These are phyloP conservation scores for Botia almorhae DNA, from an alignment of 2,797 vertebrate genomes.

Conservation along the genomic window DNA sequence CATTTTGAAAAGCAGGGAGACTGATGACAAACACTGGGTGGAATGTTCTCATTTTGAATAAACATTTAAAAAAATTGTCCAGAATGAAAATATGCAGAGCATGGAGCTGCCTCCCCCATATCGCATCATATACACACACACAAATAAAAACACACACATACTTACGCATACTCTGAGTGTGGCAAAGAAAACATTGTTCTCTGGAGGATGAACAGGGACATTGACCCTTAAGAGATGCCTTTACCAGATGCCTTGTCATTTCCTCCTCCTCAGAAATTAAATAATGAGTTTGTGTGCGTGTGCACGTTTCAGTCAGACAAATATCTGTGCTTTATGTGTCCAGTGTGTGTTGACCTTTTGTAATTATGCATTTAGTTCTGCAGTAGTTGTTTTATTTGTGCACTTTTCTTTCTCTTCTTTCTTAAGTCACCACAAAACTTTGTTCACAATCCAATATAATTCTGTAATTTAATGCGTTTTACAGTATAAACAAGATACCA, in stretches of 20 bases:
- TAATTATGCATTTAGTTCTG: neutral
- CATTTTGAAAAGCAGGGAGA: constrained; percentile 71
- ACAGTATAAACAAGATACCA: too few species aligned
- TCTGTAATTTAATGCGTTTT: too few species aligned
- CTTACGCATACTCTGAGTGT: constrained; percentile 43
- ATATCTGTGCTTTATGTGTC: constrained; percentile 56
- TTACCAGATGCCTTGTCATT: constrained; percentile 86
- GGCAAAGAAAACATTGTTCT: constrained; percentile 60
- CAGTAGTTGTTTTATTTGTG: neutral
- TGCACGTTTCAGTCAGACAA: constrained; percentile 52
- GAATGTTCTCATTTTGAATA: constrained; percentile 82
- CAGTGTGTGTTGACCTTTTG: constrained; percentile 12
- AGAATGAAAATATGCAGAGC: constrained; percentile 64
- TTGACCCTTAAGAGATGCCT: constrained; percentile 80
- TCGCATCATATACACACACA: constrained; percentile 37
- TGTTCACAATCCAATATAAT: neutral
- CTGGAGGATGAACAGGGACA: constrained; percentile 64
- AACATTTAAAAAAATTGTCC: constrained; percentile 61
- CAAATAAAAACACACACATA: constrained; percentile 45
- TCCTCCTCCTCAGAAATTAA: constrained; percentile 56
- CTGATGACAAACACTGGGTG: constrained; percentile 74
- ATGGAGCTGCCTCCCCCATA: constrained; percentile 61
- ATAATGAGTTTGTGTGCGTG: constrained; percentile 36
- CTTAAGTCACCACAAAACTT: neutral
- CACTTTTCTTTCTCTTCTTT: neutral